Conservation (phyloP, 2,797 vertebrate species). For the Melanogrammus aeglefinus region DNA sequence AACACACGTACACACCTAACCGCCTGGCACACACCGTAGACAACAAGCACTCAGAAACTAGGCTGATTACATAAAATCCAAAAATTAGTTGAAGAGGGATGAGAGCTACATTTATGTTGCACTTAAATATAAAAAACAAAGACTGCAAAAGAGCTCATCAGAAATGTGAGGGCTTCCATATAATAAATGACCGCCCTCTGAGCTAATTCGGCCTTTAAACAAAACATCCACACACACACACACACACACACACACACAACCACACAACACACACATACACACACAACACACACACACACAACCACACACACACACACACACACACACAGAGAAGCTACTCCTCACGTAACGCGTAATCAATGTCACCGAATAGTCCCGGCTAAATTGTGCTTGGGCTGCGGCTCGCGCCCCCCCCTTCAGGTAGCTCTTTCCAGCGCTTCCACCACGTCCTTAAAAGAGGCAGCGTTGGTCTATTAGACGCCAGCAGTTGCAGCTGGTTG, state of each 20-base stretch:
- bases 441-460: no score
- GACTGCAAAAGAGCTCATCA: slow-evolving; percentile 45
- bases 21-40: neutral
- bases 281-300: neutral
- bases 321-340: no score
- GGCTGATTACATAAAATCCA: slow-evolving; percentile 70
- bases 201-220: slow-evolving; percentile 13
- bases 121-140: slow-evolving; percentile 50
- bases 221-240: neutral
- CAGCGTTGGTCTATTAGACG: no score
- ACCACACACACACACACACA: neutral
- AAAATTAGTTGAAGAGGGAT: slow-evolving; percentile 54
- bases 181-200: slow-evolving; percentile 46
- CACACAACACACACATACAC: neutral
- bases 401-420: no score
- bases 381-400: no score
- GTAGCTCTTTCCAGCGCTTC: no score
- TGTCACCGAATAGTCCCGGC: no score
- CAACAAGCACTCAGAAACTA: slow-evolving; percentile 54
- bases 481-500: no score
- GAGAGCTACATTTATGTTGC: slow-evolving; percentile 61
- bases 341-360: no score
- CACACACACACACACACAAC: neutral
- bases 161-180: slow-evolving; percentile 51
- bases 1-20: slow-evolving; percentile 13